Base-by-base conservation (phyloP, 2,797 vertebrate genomes). In the Chloroceryle inda region DNA sequence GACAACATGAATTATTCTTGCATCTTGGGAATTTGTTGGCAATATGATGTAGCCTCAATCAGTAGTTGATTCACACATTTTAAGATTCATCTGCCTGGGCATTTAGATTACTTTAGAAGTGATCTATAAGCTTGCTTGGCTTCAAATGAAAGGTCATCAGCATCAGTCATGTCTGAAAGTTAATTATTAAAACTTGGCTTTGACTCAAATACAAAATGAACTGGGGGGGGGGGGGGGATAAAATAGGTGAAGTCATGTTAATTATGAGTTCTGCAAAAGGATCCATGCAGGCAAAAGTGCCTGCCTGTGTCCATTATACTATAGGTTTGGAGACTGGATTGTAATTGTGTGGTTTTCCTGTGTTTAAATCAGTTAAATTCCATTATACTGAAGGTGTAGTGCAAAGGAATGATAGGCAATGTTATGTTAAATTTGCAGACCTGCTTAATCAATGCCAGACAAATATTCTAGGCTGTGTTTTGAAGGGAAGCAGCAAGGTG, bases 151-250 rank as follows among this genome's bases (percentile, higher is more conserved):
- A 85, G 78, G 87, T 91, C 64, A 66, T 93, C 87, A 89, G 22
- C 84, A 76, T 94, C 71, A 63, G 59, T 85, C 66, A 69, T 73
- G 67, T 69, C 87, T 63, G 66, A 63, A 92, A 91, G 68, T 78
- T 76, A 92, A 77, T 88, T 73, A 87, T 71, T 85, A 73, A 47
- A 83, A 76, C 33, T 72, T 96, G 76, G 26, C 47, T 92, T 87
- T 81, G 21, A 53, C 35, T 87, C 5, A 16, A 78, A 84, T 59
- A 16, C 19, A 47, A 85, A 94, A 89, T 82, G 21, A 91, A 75
- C 38, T 5, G 37, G 37, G 37, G 37, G 37, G 37, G 37, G 37
- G 8, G 37, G 8, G 37, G 37, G 37, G 38, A 33, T 35, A 31
- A 33, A 63, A 47, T 6, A 38, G 20, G 14, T 29, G 33, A 67